A percentile compares a stretch with the other conserved stretches of the same genome.
Conservation (phyloP, 2,797 vertebrate species). For the Sphaeramia orbicularis region DNA sequence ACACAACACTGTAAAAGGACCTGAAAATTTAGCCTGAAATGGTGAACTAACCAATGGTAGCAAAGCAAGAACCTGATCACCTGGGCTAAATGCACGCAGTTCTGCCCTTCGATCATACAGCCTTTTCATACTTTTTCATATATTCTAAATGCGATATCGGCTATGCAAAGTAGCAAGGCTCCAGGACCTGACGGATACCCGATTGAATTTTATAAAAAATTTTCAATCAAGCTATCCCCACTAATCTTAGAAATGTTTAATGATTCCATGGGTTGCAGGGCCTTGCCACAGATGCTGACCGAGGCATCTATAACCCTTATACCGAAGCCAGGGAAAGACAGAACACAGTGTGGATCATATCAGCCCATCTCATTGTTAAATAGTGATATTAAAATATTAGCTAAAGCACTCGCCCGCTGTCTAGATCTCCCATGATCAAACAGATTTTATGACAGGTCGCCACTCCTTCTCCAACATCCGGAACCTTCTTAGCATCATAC, state of each 20-base stretch:
- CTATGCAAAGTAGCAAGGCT: too few relatives aligned
- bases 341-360: too few relatives aligned
- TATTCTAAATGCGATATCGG: too few relatives aligned
- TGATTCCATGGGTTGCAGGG: too few relatives aligned
- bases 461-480: not conserved
- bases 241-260: too few relatives aligned
- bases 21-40: not conserved
- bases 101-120: not conserved
- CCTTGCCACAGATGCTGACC: too few relatives aligned
- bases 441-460: not conserved
- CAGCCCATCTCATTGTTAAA: not conserved
- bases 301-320: too few relatives aligned
- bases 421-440: not conserved
- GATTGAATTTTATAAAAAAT: too few relatives aligned
- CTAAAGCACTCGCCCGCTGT: not conserved
- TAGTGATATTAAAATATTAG: not conserved
- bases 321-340: too few relatives aligned
- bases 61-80: not conserved
- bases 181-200: too few relatives aligned
- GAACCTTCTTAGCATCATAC: not conserved
- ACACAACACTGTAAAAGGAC: not conserved
- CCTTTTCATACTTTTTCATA: conserved; percentile 7
- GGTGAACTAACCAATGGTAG: not conserved
- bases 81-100: not conserved
- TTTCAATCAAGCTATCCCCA: too few relatives aligned